Percentiles rank a stretch among this genome's conserved stretches.
Evolutionary conservation across 30 jellyfish, hydroid and myxozoan genomes (phyloP).

Genomic region (Turritopsis dohrnii): DNA sequence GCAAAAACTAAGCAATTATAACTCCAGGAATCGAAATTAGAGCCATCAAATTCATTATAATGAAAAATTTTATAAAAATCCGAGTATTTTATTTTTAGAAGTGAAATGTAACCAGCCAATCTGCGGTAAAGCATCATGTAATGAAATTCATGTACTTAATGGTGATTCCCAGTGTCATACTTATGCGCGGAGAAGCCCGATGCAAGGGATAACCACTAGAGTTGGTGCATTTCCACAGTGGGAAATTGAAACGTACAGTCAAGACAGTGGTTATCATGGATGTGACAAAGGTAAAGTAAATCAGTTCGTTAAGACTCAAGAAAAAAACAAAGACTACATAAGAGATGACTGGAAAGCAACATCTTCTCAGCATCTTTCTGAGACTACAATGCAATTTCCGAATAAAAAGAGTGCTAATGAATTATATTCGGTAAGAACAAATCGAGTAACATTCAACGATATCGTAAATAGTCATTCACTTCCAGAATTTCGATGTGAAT

Average conservation of each 20-base stretch:
- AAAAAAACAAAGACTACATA: no score
- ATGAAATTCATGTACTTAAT: not conserved
- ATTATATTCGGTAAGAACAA: not conserved
- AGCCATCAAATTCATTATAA: no score
- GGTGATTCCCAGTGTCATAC: not conserved
- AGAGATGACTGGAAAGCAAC: no score
- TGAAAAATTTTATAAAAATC: no score
- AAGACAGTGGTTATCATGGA: conserved; percentile 94
- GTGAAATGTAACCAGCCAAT: not conserved
- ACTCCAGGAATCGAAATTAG: no score
- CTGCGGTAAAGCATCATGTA: not conserved
- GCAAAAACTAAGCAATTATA: no score
- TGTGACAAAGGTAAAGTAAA: conserved; percentile 20
- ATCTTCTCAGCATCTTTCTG: no score
- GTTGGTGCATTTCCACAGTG: conserved; percentile 9
- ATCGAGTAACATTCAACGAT: not conserved
- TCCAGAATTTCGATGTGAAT: not conserved
- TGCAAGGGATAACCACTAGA: not conserved
- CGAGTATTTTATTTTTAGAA: not conserved
- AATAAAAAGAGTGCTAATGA: not conserved
- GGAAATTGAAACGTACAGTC: conserved; percentile 74
- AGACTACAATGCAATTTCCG: not conserved
- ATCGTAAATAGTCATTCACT: not conserved
- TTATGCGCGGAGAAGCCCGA: not conserved
- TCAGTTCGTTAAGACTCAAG: no score